Percentiles rank a stretch among this genome's conserved stretches.
Conservation (phyloP, 2,113 vertebrate species). For the Sturnus vulgaris region DNA sequence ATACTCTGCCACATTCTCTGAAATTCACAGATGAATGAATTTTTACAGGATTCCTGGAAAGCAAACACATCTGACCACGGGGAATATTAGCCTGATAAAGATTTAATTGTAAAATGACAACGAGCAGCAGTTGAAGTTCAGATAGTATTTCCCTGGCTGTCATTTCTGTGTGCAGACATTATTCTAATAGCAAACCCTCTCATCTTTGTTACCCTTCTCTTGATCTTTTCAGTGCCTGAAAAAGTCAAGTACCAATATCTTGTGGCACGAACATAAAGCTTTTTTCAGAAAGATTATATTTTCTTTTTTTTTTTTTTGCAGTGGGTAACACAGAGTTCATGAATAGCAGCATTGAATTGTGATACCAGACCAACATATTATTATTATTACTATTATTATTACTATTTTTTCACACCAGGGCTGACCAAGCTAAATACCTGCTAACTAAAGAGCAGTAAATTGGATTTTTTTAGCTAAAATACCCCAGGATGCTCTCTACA, state of each 20-base stretch:
- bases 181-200: neutral
- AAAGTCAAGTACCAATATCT: neutral
- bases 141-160: neutral
- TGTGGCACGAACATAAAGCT: neutral
- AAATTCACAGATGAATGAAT: neutral
- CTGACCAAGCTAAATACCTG: neutral
- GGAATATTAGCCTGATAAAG: conserved; percentile 4
- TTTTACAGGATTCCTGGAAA: conserved; percentile 30
- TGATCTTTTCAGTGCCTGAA: neutral
- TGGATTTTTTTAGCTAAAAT: neutral
- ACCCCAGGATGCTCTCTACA: neutral
- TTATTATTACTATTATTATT: neutral
- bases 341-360: neutral
- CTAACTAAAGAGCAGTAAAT: neutral
- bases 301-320: neutral
- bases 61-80: neutral
- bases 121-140: neutral
- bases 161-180: neutral
- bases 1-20: neutral
- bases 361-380: neutral
- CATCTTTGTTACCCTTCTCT: neutral
- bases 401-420: neutral
- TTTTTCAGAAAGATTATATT: neutral
- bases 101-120: conserved; percentile 38
- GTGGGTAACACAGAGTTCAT: neutral